phyloP scores from a whole-genome alignment of 2,797 vertebrate species.

The Hemitrygon akajei region DNA sequence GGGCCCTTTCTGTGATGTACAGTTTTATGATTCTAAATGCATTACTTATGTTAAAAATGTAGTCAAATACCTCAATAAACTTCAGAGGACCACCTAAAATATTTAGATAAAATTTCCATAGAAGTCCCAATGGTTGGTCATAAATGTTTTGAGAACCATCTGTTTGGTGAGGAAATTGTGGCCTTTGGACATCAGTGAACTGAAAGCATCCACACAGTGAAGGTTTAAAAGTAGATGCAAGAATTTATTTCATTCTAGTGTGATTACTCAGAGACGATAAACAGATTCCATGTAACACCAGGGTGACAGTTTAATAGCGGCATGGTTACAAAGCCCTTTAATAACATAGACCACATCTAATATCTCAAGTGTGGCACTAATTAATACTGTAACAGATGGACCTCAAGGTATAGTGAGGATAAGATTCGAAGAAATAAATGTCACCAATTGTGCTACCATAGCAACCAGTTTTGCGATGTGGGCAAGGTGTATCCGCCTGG shows the following conservation, averaged over 20 bases:
- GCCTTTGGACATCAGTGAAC: not conserved
- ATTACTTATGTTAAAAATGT: no score
- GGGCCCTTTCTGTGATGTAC: no score
- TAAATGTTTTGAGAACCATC: not conserved
- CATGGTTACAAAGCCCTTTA: not conserved
- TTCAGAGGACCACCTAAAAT: not conserved
- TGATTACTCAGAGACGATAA: not conserved
- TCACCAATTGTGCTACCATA: not conserved
- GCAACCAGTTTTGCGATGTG: not conserved
- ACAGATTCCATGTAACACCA: not conserved
- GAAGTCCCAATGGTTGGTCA: not conserved
- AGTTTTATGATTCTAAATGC: no score
- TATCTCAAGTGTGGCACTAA: not conserved
- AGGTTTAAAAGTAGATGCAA: not conserved
- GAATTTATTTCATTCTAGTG: not conserved
- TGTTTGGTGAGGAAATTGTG: not conserved
- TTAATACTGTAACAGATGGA: conserved; percentile 9
- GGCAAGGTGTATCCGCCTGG: not conserved
- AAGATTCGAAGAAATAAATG: conserved; percentile 10
- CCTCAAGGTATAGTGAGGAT: not conserved
- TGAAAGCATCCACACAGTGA: no score
- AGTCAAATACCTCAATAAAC: not conserved
- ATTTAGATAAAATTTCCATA: not conserved
- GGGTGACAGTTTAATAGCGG: not conserved
- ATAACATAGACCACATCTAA: not conserved